phyloP scores from a whole-genome alignment of 2,888 invertebrate species.

The Drosophila peninsularis region DNA sequence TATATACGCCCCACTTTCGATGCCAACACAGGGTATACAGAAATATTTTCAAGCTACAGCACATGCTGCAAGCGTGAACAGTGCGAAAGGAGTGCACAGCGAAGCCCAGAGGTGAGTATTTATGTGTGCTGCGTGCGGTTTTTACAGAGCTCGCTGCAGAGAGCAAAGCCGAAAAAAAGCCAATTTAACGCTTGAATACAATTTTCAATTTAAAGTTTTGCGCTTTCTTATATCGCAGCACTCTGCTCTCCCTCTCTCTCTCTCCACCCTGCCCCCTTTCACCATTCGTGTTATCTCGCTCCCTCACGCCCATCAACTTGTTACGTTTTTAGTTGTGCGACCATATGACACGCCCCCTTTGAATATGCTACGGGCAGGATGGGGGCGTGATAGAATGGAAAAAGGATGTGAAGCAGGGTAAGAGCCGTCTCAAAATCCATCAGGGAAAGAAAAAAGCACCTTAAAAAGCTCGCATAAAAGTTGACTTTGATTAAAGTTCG shows the following conservation, averaged over 20 bases:
- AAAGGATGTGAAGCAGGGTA: constrained; percentile 27
- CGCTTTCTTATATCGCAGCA: constrained; percentile 58
- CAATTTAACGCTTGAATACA: constrained; percentile 81
- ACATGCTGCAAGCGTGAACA: constrained; percentile 27
- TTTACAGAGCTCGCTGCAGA: constrained; percentile 32
- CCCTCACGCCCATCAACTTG: constrained; percentile 50
- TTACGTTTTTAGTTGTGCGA: constrained; percentile 61
- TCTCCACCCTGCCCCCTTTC: too few species aligned
- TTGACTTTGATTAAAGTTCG: constrained; percentile 80
- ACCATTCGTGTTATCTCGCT: not conserved
- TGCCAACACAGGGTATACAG: not conserved
- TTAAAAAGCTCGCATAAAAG: constrained; percentile 76
- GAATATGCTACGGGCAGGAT: constrained; percentile 20
- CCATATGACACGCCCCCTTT: constrained; percentile 39
- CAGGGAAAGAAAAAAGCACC: constrained; percentile 55
- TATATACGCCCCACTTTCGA: not conserved
- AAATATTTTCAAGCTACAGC: constrained; percentile 36
- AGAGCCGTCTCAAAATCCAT: constrained; percentile 60
- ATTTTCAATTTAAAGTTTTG: constrained; percentile 80
- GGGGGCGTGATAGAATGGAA: constrained; percentile 26
- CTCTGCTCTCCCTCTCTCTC: constrained; percentile 28
- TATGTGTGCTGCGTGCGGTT: constrained; percentile 60
- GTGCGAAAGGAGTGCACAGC: constrained; percentile 14
- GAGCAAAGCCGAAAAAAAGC: constrained; percentile 70
- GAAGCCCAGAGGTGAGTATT: constrained; percentile 45